A percentile compares a stretch with the other conserved stretches of the same genome.
phyloP scores from a whole-genome alignment of 2,113 vertebrate genomes.

The Calypte anna region DNA sequence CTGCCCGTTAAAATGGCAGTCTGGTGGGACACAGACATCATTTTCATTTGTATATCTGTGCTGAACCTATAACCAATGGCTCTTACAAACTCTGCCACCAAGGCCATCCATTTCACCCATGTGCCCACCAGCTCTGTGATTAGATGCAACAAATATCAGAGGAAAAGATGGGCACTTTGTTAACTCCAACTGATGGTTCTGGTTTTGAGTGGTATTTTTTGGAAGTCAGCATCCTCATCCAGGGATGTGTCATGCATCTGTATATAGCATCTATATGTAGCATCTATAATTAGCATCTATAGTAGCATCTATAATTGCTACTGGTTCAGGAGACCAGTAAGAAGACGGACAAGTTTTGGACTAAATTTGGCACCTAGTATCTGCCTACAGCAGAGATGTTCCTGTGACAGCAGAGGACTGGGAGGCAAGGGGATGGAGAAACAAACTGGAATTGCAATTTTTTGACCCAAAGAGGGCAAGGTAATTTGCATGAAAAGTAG shows the following conservation, averaged over 20 bases:
- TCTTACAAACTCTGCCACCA: not conserved
- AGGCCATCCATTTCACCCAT: not conserved
- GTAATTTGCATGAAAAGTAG: not conserved
- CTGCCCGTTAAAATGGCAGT: not conserved
- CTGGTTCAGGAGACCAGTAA: not conserved
- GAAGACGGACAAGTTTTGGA: not conserved
- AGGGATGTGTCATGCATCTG: not conserved
- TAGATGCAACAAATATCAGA: not conserved
- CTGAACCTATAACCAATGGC: rapidly evolving
- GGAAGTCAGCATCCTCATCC: not conserved
- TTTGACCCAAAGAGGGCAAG: not conserved
- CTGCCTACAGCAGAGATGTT: not conserved
- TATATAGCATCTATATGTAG: too few relatives aligned
- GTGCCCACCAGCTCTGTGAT: not conserved
- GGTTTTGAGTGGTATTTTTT: not conserved
- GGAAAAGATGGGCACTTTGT: not conserved
- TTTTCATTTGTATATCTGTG: not conserved
- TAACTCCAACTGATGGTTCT: not conserved
- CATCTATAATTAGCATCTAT: too few relatives aligned
- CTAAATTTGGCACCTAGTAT: not conserved
- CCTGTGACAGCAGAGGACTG: not conserved
- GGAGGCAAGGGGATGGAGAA: not conserved
- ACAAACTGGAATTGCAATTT: not conserved
- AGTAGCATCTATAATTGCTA: too few relatives aligned
- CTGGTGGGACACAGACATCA: not conserved